Evolutionary conservation across 2,113 vertebrate species (phyloP).

Genomic region (Pterocles burchelli): DNA sequence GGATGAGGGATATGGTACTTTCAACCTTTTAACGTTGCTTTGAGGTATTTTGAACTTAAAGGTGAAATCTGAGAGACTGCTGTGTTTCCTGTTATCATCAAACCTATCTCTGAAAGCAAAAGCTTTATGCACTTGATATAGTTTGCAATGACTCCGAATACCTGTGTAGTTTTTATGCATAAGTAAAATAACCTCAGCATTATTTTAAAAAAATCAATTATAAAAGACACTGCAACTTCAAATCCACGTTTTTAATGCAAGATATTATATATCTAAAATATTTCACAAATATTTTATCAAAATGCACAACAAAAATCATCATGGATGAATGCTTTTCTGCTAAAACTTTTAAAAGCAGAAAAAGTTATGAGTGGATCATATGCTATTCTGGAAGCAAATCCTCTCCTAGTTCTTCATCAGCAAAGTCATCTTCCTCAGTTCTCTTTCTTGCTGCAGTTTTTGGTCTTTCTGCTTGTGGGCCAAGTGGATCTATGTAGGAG

Average conservation of each 20-base stretch:
- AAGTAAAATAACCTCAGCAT: background rate
- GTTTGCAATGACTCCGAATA: background rate
- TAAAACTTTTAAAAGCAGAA: background rate
- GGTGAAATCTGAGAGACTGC: background rate
- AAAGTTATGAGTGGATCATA: background rate
- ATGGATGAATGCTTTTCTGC: background rate
- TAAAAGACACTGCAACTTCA: background rate
- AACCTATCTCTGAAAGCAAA: background rate
- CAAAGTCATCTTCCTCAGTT: conserved; percentile 91
- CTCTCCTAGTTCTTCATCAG: conserved; percentile 93
- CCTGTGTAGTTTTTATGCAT: background rate
- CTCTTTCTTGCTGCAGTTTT: conserved; percentile 90
- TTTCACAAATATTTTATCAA: background rate
- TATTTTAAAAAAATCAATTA: background rate
- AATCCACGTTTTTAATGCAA: background rate
- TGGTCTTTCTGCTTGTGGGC: conserved; percentile 90
- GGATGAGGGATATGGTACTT: background rate
- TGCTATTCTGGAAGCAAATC: conserved; percentile 91
- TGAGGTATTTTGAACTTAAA: background rate
- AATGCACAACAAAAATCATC: conserved; percentile 6
- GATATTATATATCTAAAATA: background rate
- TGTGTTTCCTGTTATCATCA: background rate
- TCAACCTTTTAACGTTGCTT: background rate
- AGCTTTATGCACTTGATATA: background rate
- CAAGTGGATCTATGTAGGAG: conserved; percentile 91